phyloP scores from a whole-genome alignment of 2,113 vertebrate species.

The Sinocyclocheilus maitianheensis region DNA sequence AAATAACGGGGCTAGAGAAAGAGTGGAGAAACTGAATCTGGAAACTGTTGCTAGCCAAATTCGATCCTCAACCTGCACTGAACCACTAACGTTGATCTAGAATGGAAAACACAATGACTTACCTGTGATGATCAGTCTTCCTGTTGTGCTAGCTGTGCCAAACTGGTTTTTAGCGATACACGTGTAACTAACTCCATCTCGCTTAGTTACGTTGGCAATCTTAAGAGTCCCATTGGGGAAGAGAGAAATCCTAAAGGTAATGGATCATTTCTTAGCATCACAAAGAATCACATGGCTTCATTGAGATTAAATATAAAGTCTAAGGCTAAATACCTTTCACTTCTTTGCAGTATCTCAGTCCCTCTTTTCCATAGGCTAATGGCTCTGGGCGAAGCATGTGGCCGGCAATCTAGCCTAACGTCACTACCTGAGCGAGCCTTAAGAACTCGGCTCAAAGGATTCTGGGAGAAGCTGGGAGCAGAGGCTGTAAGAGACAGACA shows the following conservation, averaged over 20 bases:
- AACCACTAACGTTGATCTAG: background rate
- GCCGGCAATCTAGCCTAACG: slow-evolving; percentile 90
- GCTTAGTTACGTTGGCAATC: slow-evolving; percentile 85
- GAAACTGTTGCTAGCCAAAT: no score
- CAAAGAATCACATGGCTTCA: background rate
- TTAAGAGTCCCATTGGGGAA: slow-evolving; percentile 84
- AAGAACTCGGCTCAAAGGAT: slow-evolving; percentile 81
- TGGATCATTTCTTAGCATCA: background rate
- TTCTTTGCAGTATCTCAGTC: slow-evolving; percentile 80
- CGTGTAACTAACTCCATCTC: slow-evolving; percentile 84
- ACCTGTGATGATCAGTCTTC: slow-evolving; percentile 87
- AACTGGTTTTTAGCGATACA: slow-evolving; percentile 92
- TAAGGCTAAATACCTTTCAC: slow-evolving; percentile 78
- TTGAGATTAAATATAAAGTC: background rate
- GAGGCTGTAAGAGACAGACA: slow-evolving; percentile 78
- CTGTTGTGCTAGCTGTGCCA: slow-evolving; percentile 84
- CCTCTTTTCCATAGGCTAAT: slow-evolving; percentile 89
- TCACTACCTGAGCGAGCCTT: slow-evolving; percentile 87
- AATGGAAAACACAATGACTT: slow-evolving; percentile 20
- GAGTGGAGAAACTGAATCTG: no score
- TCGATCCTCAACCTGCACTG: no score
- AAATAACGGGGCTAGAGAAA: background rate
- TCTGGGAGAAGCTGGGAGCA: slow-evolving; percentile 89
- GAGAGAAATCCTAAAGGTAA: slow-evolving; percentile 74
- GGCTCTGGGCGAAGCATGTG: slow-evolving; percentile 88